Evolutionary conservation across 2,113 vertebrate species (phyloP), one percentile per base, ranked within the genome.

Genomic region (Labeo rohita): DNA sequence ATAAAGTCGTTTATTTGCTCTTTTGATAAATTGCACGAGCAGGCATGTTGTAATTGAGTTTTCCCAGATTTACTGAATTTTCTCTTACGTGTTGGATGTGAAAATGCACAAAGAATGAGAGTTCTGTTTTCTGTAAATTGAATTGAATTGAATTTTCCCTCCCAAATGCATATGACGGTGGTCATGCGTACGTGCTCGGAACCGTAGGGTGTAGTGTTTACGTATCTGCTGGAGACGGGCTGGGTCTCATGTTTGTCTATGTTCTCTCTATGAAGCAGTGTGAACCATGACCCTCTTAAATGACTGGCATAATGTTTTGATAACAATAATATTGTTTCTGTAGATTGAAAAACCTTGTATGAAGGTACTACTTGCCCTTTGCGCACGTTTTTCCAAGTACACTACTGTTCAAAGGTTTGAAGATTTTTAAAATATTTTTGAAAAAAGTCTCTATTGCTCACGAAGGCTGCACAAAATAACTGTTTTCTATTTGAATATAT

Each of bases 191-290:
- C 85, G 85, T 87, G 85, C 45, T 63, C 70, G 1, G 79, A 47
- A 21, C 11, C 47, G 2, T 18, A 34, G 16, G 10, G 36, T 39
- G 4, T 39, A 6, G 75, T 83, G 81, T 83, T 70, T 83, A 7
- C 13, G 49, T 84, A 21, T 74, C 79, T 75, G 56, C 79, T 76
- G 85, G 79, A 86, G 79, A 68, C 39, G 54, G 80, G 80, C 59
- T 83, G 21, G 85, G 61, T 52, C 61, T 83, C 34, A 56, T 87
- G 85, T 83, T 87, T 87, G 80, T 87, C 72, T 83, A 77, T 39
- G 74, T 77, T 87, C 80, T 12, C 80, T 68, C 70, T 45, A 45
- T 83, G 80, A 83, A 77, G 28, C 61, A 65, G 18, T 36, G 13
- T 45, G 80, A 83, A 54, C 80, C 50, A 2, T 76, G 72, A 50